Conservation (phyloP, 2,797 vertebrate genomes). For the Eidolon dupreanum region DNA sequence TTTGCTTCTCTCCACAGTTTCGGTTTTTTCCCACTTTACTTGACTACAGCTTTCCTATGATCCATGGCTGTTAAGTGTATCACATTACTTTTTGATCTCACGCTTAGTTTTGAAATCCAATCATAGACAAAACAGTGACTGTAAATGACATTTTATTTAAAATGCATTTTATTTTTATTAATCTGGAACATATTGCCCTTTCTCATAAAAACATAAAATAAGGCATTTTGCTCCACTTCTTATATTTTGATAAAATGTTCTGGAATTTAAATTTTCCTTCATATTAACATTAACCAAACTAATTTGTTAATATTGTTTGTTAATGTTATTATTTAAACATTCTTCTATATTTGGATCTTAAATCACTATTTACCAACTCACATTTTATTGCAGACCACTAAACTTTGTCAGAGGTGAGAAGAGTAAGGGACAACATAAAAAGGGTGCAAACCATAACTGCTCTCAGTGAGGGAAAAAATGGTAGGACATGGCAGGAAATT, state of each 20-base stretch:
- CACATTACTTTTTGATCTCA: background rate
- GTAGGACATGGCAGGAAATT: background rate
- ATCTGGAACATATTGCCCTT: background rate
- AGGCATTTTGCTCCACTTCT: background rate
- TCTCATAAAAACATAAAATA: conserved; percentile 8
- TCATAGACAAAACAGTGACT: background rate
- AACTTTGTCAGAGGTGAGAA: background rate
- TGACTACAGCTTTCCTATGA: background rate
- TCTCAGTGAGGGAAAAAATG: background rate
- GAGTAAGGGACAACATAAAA: background rate
- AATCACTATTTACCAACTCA: background rate
- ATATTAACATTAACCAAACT: background rate
- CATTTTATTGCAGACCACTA: background rate
- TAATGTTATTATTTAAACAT: background rate
- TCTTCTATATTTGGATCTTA: background rate
- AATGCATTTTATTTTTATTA: background rate
- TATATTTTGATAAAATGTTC: conserved; percentile 11
- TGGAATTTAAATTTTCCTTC: conserved; percentile 3
- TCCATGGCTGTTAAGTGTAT: background rate
- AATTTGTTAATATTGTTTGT: background rate
- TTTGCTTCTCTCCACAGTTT: background rate
- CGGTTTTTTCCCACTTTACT: background rate
- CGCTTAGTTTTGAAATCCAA: conserved; percentile 10
- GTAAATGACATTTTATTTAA: background rate
- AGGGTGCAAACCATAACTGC: background rate